phyloP scores from a whole-genome alignment of 2,888 invertebrate genomes.

The Torymus texanus region DNA sequence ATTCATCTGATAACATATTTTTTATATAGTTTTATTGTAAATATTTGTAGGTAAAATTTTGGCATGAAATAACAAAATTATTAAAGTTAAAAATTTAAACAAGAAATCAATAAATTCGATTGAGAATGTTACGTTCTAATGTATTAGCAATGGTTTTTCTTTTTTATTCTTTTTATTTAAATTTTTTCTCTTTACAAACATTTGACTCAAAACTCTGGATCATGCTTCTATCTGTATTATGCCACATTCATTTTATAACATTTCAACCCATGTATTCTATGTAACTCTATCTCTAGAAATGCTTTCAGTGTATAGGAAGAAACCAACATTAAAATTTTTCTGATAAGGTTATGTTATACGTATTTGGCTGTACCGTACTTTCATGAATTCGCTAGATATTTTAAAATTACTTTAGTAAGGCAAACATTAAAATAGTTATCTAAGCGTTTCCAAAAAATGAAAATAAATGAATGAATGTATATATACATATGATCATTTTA shows the following conservation, averaged over 20 bases:
- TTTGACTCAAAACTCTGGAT: background rate
- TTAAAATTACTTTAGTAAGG: background rate
- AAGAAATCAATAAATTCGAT: no score
- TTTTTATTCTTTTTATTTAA: background rate
- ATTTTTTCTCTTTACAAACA: background rate
- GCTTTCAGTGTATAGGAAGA: background rate
- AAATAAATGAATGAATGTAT: no score
- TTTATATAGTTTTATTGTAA: no score
- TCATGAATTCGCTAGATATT: conserved; percentile 10
- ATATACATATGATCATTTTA: no score
- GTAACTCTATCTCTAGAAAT: conserved; percentile 1
- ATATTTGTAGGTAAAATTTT: no score
- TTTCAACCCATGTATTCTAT: background rate
- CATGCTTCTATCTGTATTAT: conserved; percentile 5
- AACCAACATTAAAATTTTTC: conserved; percentile 10
- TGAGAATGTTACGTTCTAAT: no score
- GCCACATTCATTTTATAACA: background rate
- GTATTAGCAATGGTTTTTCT: background rate
- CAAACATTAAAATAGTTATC: no score
- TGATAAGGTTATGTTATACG: conserved; percentile 26
- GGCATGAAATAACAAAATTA: no score
- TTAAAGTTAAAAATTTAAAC: no score
- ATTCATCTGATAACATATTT: no score
- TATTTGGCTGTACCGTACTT: conserved; percentile 11
- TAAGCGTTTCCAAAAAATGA: no score